phyloP scores from a whole-genome alignment of 30 jellyfish, hydroid and myxozoan genomes.

The Calvadosia cruxmelitensis region DNA sequence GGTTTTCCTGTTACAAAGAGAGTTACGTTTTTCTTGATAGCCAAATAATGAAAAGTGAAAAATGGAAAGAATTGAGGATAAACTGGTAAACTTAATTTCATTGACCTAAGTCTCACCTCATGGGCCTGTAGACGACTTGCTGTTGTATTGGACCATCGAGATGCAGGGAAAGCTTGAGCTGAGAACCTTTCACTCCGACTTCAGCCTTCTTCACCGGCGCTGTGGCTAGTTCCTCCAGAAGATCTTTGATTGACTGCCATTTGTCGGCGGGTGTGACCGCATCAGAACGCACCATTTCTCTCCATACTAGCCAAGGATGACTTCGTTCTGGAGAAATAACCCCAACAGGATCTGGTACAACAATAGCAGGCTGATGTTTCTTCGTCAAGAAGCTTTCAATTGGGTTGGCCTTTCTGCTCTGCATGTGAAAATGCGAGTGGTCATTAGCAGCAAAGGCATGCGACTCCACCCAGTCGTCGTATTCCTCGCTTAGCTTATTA shows the following conservation, averaged over 20 bases:
- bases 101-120: constrained; percentile 33
- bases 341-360: background rate
- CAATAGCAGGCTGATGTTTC: background rate
- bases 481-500: background rate
- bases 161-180: constrained; percentile 45
- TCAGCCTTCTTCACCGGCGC: constrained; percentile 38
- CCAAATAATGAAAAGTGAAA: no score
- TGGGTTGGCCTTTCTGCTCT: background rate
- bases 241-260: constrained; percentile 4
- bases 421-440: background rate
- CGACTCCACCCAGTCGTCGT: background rate
- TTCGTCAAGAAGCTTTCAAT: background rate
- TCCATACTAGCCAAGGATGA: constrained; percentile 92
- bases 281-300: constrained; percentile 61
- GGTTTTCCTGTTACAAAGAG: no score
- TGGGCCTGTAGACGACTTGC: constrained; percentile 75
- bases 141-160: constrained; percentile 74
- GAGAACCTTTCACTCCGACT: constrained; percentile 74
- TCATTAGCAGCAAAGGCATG: background rate
- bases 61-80: no score
- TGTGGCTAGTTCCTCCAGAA: constrained; percentile 49
- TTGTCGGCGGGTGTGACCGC: constrained; percentile 39
- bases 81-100: background rate
- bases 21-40: no score
- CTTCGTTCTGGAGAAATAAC: background rate